Base-by-base conservation (phyloP, 2,797 vertebrate species). In the Anas capensis region DNA sequence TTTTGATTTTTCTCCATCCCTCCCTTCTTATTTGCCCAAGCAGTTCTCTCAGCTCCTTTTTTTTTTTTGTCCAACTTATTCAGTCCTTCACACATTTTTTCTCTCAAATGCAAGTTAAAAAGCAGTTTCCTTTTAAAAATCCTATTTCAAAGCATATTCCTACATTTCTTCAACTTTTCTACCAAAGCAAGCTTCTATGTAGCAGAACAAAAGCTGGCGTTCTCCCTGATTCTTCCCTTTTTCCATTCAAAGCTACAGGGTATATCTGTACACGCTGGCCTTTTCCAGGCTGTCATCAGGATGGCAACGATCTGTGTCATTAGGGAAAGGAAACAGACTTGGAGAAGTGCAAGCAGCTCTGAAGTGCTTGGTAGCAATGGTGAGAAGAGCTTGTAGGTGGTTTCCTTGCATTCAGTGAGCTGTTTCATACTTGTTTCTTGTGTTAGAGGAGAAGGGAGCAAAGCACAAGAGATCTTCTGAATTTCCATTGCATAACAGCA, bases 91-190 rank as follows among this genome's bases (percentile, higher is more conserved):
- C 60, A 38, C 10, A 5, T 82, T 72, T 75, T 75, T 51, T 38
- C 20, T 6, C 69, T 86, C 62, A 79, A 53, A 48, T 19, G 20
- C 62, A 85, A 85, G 69, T 89, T 49, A 71, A 94, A 69, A 38
- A 40, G 57, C 24, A 4, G 27, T 64, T 82, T 93, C 53, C 65
- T 91, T 89, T 92, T 69, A 5, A 83, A 51, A 95, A 73, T 48
- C 26, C 29, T 76, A 2, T 81, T 95, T 96, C 92, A 94, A 91
- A 96, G 89, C 38, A 29, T 56, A 31, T 90, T 87, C 46, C 1
- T 2, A 0, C 56, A 46, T 81, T 93, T 94, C 42, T 92, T 34
- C 34, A 36, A 31, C 54, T 57, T 91, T 93, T 76, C 73, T 62
- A 71, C 34, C 62, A 91, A 86, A 84, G 79, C 57, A 46, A 83